These are phyloP conservation scores for Neelides folsomi DNA, from an alignment of 2,888 invertebrate genomes.

Conservation along the genomic window DNA sequence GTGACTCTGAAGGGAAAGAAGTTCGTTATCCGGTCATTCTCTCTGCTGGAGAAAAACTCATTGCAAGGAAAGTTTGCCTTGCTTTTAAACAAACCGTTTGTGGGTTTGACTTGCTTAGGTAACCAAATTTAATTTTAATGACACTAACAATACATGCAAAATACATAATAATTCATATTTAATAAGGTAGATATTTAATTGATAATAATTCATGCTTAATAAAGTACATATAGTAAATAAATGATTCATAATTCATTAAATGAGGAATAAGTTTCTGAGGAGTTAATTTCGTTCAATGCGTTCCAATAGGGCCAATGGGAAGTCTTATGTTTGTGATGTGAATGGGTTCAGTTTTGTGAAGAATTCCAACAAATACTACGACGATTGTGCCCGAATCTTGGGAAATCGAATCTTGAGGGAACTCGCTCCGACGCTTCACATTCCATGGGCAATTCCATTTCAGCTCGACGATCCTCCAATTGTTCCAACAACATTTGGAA, in stretches of 20 bases:
- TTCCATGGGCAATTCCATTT: conserved; percentile 95
- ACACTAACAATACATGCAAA: no score
- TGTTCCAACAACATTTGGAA: conserved; percentile 96
- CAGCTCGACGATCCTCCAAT: conserved; percentile 97
- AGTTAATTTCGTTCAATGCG: no score
- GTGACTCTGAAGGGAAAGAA: conserved; percentile 96
- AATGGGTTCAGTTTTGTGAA: conserved; percentile 99
- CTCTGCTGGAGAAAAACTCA: conserved; percentile 91
- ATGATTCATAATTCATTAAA: no score
- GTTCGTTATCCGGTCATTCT: conserved; percentile 96
- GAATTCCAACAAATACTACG: conserved; percentile 98
- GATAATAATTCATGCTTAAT: no score
- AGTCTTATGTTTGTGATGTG: conserved; percentile 98
- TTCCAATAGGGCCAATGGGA: conserved; percentile 75
- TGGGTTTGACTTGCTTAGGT: conserved; percentile 91
- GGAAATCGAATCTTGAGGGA: conserved; percentile 95
- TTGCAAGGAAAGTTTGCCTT: conserved; percentile 91
- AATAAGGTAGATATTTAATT: no score
- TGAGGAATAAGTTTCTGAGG: no score
- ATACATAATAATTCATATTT: no score
- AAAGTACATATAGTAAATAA: no score
- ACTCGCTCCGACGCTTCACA: conserved; percentile 85
- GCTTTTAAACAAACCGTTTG: conserved; percentile 98
- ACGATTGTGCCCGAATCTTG: conserved; percentile 95
- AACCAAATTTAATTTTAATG: no score